Conservation (phyloP, 2,797 vertebrate genomes). For the Gymnocypris eckloni region DNA sequence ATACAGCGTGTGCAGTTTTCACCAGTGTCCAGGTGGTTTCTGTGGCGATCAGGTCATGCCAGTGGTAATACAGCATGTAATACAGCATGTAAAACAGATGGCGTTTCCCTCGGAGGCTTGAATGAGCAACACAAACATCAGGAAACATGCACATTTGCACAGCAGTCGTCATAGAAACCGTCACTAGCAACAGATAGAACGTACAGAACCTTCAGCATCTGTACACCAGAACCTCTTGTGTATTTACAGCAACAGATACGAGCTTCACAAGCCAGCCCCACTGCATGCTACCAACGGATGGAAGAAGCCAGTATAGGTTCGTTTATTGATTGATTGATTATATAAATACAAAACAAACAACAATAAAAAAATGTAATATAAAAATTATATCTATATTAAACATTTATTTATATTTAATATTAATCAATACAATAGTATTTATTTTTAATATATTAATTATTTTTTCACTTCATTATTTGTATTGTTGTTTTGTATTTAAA, state of each 20-base stretch:
- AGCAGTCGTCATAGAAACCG: slow-evolving; percentile 70
- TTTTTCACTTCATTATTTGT: not conserved
- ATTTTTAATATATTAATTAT: not conserved
- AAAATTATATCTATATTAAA: not conserved
- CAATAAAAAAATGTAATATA: not conserved
- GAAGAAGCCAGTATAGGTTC: not conserved
- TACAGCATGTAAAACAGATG: slow-evolving; percentile 6
- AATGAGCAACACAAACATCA: slow-evolving; percentile 42
- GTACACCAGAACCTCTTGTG: slow-evolving; percentile 28
- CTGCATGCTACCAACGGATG: not conserved
- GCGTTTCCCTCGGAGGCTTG: slow-evolving; percentile 30
- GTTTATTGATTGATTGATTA: not conserved
- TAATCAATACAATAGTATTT: too few species aligned
- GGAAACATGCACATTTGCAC: slow-evolving; percentile 49
- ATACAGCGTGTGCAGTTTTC: not conserved
- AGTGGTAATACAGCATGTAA: not conserved
- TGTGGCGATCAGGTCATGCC: not conserved
- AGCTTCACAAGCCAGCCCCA: not conserved
- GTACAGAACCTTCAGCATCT: slow-evolving; percentile 41
- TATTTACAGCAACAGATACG: slow-evolving; percentile 47
- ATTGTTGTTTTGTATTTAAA: not conserved
- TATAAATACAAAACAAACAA: not conserved
- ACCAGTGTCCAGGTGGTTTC: not conserved
- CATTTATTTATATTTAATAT: not conserved
- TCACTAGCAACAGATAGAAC: slow-evolving; percentile 42